Evolutionary conservation across 1,140 invertebrate genomes (phyloP), one percentile per base, ranked within the genome.

Genomic region (Mactra quadrangularis): DNA sequence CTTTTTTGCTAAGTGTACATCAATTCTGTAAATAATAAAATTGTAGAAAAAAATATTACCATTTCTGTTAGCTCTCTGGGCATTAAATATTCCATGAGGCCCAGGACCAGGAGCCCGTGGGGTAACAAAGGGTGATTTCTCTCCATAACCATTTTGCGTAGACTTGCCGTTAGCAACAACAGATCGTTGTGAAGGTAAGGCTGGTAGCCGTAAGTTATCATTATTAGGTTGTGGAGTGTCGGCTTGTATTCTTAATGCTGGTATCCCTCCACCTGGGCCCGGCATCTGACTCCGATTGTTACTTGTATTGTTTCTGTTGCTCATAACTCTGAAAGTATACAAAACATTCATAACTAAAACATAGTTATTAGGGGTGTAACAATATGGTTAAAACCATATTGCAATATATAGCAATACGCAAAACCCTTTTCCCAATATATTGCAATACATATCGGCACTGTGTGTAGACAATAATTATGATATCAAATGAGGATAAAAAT

Each of bases 221-320:
- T 83, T 81, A 15, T 84, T 83, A 7, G 88, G 88, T 17, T 87
- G 82, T 22, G 89, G 89, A 15, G 89, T 90, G 25, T 88, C 88
- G 1, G 87, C 55, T 74, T 90, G 89, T 38, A 90, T 86, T 15
- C 87, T 50, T 1, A 90, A 70, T 17, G 85, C 86, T 15, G 89
- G 89, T 22, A 90, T 88, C 41, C 82, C 82, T 59, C 70, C 66
- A 4, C 52, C 50, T 41, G 57, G 60, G 1, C 60, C 60, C 11
- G 41, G 22, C 47, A 68, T 33, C 19, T 71, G 64, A 31, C 50
- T 53, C 27, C 55, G 64, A 60, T 50, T 62, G 55, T 31, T 75
- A 45, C 35, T 70, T 9, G 53, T 15, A 11, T 55, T 53, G 71
- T 53, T 57, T 60, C 45, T 35, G 22, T 66, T 27, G 33, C 62